phyloP scores from a whole-genome alignment of 2,113 vertebrate species.

The Fukomys damarensis region DNA sequence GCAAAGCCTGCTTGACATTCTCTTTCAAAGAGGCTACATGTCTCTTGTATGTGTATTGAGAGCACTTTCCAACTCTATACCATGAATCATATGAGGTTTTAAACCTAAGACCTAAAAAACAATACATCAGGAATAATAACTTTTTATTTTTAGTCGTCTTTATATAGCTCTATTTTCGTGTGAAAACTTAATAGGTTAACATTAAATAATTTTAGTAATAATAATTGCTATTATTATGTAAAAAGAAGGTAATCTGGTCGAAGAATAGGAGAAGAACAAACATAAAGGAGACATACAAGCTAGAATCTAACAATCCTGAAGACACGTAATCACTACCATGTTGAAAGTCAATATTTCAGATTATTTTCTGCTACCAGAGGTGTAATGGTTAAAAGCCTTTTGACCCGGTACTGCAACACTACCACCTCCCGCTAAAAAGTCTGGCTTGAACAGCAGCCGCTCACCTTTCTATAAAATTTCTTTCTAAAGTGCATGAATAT shows the following conservation, averaged over 20 bases:
- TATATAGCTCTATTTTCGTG: neutral
- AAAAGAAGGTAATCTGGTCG: neutral
- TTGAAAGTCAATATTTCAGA: neutral
- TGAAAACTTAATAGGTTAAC: neutral
- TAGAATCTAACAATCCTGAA: neutral
- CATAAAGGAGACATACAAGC: neutral
- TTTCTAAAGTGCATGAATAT: neutral
- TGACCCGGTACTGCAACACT: neutral
- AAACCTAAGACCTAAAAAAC: neutral
- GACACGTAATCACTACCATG: neutral
- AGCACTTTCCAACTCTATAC: neutral
- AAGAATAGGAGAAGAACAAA: neutral
- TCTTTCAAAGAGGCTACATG: neutral
- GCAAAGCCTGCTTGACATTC: neutral
- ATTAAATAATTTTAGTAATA: constrained; percentile 12
- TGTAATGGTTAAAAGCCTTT: neutral
- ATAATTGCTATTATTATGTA: neutral
- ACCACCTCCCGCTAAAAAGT: neutral
- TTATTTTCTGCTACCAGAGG: neutral
- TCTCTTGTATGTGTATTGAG: neutral
- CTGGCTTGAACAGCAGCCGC: neutral
- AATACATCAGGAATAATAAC: neutral
- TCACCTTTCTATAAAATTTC: neutral
- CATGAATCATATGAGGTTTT: neutral
- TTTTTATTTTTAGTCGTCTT: neutral